Conservation (phyloP, 1,140 invertebrate genomes). For the Lordiphosa collinella region DNA sequence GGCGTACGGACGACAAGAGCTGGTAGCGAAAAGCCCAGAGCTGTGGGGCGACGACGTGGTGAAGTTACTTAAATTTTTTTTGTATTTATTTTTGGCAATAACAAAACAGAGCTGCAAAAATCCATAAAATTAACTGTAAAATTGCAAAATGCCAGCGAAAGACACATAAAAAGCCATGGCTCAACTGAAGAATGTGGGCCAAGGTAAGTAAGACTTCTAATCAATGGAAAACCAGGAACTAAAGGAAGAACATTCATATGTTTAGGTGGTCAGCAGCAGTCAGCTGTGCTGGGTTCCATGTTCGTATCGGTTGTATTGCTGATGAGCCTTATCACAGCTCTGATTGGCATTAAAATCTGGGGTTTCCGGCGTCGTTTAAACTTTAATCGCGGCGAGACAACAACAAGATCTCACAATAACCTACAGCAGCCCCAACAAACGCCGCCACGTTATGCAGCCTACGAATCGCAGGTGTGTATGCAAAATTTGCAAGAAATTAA, state of each 20-base stretch:
- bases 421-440: constrained; percentile 19
- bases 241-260: background rate
- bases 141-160: constrained; percentile 53
- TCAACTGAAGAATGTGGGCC: constrained; percentile 54
- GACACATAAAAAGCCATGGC: constrained; percentile 45
- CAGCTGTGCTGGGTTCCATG: constrained; percentile 29
- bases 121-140: constrained; percentile 35
- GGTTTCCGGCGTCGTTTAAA: constrained; percentile 79
- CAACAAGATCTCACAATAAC: constrained; percentile 15
- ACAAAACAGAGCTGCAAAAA: constrained; percentile 22
- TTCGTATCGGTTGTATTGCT: constrained; percentile 44
- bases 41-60: constrained; percentile 70
- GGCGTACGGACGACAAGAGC: constrained; percentile 36
- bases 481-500: constrained; percentile 2
- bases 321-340: constrained; percentile 52
- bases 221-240: background rate
- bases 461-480: constrained; percentile 59
- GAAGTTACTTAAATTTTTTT: constrained; percentile 42
- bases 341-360: constrained; percentile 79
- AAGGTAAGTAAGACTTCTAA: constrained; percentile 39
- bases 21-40: constrained; percentile 25
- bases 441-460: constrained; percentile 61
- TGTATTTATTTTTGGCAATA: constrained; percentile 15
- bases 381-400: constrained; percentile 41
- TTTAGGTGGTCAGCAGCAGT: constrained; percentile 27